These are phyloP conservation scores for Saturnia japonica DNA, from an alignment of 2,888 invertebrate species.

Conservation along the genomic window DNA sequence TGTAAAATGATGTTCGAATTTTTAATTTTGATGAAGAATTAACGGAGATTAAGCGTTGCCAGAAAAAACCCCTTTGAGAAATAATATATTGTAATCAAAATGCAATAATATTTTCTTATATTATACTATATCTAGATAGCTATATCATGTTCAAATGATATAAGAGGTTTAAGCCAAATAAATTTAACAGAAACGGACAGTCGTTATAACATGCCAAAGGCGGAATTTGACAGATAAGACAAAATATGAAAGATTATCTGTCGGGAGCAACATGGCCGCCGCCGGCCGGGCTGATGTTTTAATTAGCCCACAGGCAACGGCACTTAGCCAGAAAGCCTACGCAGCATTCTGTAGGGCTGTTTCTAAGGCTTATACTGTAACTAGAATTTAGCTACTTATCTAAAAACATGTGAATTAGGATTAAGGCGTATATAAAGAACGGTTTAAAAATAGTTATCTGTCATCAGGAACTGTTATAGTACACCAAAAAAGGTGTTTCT, in stretches of 20 bases:
- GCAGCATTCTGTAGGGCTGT: conserved; percentile 57
- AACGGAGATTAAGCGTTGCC: no score
- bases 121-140: no score
- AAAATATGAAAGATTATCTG: conserved; percentile 78
- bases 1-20: no score
- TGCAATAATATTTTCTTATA: neutral
- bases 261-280: conserved; percentile 57
- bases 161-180: conserved; percentile 12
- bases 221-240: conserved; percentile 65
- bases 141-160: conserved; percentile 14
- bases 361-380: conserved; percentile 14
- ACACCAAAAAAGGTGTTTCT: no score
- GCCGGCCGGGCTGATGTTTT: conserved; percentile 65
- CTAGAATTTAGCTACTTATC: no score
- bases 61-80: neutral
- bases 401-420: no score
- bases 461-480: no score
- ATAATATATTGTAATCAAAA: neutral
- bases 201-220: conserved; percentile 38
- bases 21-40: no score
- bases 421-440: no score
- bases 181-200: conserved; percentile 18
- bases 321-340: conserved; percentile 66
- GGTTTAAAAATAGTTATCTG: no score
- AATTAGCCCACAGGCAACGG: conserved; percentile 77